Evolutionary conservation across 2,888 invertebrate genomes (phyloP).

Genomic region (Acleris cristana): DNA sequence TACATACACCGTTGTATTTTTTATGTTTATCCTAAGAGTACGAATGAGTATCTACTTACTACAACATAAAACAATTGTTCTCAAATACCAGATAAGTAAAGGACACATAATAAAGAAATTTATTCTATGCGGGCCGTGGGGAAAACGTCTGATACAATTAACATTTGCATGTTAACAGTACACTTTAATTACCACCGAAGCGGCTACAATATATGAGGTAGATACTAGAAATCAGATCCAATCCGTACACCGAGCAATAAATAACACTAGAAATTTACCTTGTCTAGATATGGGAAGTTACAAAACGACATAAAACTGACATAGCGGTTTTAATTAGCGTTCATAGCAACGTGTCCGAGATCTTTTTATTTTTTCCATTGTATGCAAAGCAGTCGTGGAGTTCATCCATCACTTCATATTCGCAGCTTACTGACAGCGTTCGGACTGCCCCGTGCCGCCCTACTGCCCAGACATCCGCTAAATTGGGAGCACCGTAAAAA

Average conservation of each 20-base stretch:
- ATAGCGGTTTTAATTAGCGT: constrained; percentile 78
- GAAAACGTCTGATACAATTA: constrained; percentile 27
- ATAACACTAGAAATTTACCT: constrained; percentile 63
- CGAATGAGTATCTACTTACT: neutral
- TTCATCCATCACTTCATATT: constrained; percentile 82
- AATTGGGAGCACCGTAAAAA: constrained; percentile 58
- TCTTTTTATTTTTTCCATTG: constrained; percentile 75
- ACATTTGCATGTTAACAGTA: constrained; percentile 37
- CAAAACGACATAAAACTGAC: constrained; percentile 68
- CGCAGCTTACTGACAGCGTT: constrained; percentile 64
- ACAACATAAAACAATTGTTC: neutral
- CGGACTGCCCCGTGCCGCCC: constrained; percentile 60
- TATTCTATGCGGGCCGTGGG: constrained; percentile 14
- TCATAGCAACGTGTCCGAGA: constrained; percentile 69
- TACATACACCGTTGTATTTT: constrained; percentile 6
- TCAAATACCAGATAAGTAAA: constrained; percentile 5
- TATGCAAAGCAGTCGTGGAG: constrained; percentile 74
- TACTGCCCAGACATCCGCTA: constrained; percentile 60
- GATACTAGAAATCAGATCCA: constrained; percentile 32
- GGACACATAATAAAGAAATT: too few relatives aligned
- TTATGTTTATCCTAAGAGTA: neutral
- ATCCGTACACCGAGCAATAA: constrained; percentile 45
- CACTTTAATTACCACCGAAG: constrained; percentile 32
- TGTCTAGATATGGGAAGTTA: constrained; percentile 62
- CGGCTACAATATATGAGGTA: constrained; percentile 23